Conservation (phyloP, 2,888 invertebrate species). For the Clunio marinus region DNA sequence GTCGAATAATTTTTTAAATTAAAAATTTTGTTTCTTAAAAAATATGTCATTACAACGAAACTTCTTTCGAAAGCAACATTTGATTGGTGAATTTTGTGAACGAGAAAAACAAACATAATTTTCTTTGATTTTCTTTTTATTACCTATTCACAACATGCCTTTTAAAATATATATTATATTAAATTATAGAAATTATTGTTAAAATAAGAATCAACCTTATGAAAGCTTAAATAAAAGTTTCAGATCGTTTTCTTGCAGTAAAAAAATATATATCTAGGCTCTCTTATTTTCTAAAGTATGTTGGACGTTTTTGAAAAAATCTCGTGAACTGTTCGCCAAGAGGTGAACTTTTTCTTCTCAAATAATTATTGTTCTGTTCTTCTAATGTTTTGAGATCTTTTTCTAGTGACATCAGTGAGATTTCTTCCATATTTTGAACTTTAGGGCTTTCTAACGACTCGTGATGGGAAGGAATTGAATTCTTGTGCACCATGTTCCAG, state of each 20-base stretch:
- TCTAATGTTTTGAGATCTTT: slow-evolving; percentile 25
- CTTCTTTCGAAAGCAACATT: no score
- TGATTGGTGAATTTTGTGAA: no score
- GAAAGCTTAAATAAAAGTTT: no score
- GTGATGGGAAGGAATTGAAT: neutral
- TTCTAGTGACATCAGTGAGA: slow-evolving; percentile 22
- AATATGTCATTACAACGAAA: no score
- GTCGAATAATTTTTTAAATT: no score
- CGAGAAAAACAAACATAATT: no score
- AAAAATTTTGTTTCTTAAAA: no score
- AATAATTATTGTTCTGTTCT: neutral
- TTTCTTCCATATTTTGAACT: slow-evolving; percentile 33
- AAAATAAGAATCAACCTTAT: no score
- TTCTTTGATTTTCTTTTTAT: no score
- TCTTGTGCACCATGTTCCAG: slow-evolving; percentile 13
- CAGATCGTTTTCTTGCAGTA: neutral
- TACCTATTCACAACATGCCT: no score
- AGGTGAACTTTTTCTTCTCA: neutral
- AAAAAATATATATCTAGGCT: neutral
- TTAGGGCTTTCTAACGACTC: slow-evolving; percentile 7
- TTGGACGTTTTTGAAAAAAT: slow-evolving; percentile 8
- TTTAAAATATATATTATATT: no score
- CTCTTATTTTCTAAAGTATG: neutral
- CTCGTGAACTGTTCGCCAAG: slow-evolving; percentile 1
- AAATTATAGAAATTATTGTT: no score